Evolutionary conservation across 2,797 vertebrate genomes (phyloP).

Genomic region (Alauda arvensis): DNA sequence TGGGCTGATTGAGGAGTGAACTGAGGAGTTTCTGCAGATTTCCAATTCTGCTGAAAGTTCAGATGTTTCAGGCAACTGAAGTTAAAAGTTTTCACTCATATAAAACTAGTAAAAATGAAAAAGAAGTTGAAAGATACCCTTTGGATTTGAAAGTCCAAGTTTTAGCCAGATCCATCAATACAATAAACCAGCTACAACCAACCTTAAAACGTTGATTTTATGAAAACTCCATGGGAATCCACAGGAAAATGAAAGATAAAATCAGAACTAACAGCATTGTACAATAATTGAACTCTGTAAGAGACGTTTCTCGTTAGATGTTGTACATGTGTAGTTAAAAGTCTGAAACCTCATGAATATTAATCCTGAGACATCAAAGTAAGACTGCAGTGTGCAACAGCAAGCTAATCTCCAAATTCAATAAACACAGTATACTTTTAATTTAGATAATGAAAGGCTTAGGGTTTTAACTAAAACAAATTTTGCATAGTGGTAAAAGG

Average conservation of each 20-base stretch:
- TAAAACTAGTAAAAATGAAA: not conserved
- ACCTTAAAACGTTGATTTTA: not conserved
- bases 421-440: conserved; percentile 38
- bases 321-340: conserved; percentile 12
- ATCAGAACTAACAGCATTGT: not conserved
- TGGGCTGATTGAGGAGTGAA: not conserved
- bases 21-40: not conserved
- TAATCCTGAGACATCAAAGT: conserved; percentile 36
- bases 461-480: not conserved
- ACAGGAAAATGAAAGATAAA: conserved; percentile 11
- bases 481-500: not conserved
- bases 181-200: not conserved
- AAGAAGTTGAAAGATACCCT: not conserved
- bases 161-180: not conserved
- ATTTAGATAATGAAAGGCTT: conserved; percentile 52
- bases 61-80: not conserved
- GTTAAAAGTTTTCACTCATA: not conserved
- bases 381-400: not conserved
- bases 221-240: not conserved
- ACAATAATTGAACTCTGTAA: not conserved
- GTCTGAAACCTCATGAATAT: conserved; percentile 43
- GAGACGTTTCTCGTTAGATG: not conserved
- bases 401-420: conserved; percentile 11
- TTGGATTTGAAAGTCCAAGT: not conserved
- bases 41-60: not conserved